Evolutionary conservation across 2,888 invertebrate species (phyloP).

Genomic region (Diploptera punctata): DNA sequence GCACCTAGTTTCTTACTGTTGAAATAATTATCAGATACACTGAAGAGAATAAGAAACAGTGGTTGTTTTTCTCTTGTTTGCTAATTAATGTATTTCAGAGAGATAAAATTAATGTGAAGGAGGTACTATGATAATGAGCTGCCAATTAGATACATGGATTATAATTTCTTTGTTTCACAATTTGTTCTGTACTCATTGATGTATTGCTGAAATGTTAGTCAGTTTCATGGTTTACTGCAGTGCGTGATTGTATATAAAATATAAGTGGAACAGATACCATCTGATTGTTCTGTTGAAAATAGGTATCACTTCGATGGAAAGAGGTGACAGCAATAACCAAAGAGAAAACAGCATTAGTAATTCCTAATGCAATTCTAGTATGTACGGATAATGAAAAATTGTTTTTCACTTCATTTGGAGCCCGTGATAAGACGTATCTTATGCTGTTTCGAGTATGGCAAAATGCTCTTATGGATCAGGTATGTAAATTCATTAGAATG

Average conservation of each 20-base stretch:
- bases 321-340: conserved; percentile 94
- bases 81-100: no score
- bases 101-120: no score
- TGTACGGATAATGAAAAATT: conserved; percentile 83
- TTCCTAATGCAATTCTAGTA: conserved; percentile 95
- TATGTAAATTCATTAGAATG: no score
- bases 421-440: conserved; percentile 92
- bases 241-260: no score
- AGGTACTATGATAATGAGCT: no score
- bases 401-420: conserved; percentile 94
- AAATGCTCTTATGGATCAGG: conserved; percentile 90
- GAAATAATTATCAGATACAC: background rate
- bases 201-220: no score
- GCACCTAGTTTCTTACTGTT: no score
- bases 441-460: conserved; percentile 97
- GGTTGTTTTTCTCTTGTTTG: background rate
- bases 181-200: no score
- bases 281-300: conserved; percentile 44
- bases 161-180: no score
- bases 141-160: no score
- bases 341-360: conserved; percentile 91
- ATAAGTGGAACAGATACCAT: no score
- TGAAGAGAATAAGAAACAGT: background rate
- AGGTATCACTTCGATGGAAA: conserved; percentile 83
- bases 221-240: no score